Evolutionary conservation across 23 tunicate genomes (phyloP), one percentile per base, ranked within the genome.

Genomic region (Clavelina lepadiformis): DNA sequence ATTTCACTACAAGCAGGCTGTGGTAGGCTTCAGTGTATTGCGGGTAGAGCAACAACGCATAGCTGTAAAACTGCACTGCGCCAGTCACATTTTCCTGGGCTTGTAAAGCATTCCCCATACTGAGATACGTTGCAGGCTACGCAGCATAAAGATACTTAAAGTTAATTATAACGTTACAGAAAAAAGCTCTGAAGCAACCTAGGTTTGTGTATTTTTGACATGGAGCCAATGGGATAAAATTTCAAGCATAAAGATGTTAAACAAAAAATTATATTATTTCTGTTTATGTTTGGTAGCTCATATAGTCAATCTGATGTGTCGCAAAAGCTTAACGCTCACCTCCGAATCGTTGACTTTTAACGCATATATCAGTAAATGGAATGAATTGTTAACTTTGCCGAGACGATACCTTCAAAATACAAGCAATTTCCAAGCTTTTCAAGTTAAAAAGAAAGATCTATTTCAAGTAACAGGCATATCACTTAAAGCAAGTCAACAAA

Each of bases 111-210:
- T 82, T 91, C 26, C 98, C 98, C 76, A 77, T 67, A 50, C 80
- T 86, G 3, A 91, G 62, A 69, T 91, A 82, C 28, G 98, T 72
- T 45, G 77, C 80, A 1, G 97, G 83, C 97, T 89, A 65, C 18
- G 61, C 38, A 61, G 15, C 50, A 22, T 20, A 0, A 56, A 22
- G 24, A 0, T 25, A n/a, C n/a, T n/a, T n/a, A n/a, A n/a, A n/a
- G n/a, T n/a, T n/a, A n/a, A n/a, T n/a, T n/a, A n/a, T n/a, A n/a
- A n/a, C n/a, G n/a, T n/a, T n/a, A n/a, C n/a, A n/a, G n/a, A n/a
- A n/a, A n/a, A n/a, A n/a, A n/a, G n/a, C n/a, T n/a, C n/a, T n/a
- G n/a, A n/a, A n/a, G n/a, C n/a, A n/a, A n/a, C n/a, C n/a, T n/a
- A n/a, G n/a, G n/a, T n/a, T n/a, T n/a, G n/a, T n/a, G n/a, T n/a